phyloP scores from a whole-genome alignment of 2,797 vertebrate species.

The Lepus oiostolus region DNA sequence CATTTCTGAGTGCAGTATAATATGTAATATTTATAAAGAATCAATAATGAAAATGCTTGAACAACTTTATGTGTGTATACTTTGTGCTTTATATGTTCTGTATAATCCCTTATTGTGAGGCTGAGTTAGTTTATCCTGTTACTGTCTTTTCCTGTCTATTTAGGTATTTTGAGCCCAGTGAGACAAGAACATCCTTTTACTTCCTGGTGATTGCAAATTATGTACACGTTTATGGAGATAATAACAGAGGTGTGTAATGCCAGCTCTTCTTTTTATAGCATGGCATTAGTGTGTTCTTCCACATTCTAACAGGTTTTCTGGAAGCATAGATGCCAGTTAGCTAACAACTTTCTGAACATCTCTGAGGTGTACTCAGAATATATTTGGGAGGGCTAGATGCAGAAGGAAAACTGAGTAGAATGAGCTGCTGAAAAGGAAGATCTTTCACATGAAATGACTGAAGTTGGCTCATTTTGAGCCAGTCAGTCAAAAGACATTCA shows the following conservation, averaged over 20 bases:
- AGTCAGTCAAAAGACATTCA: not conserved
- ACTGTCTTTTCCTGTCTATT: not conserved
- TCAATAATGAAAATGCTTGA: constrained; percentile 3
- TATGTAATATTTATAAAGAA: constrained; percentile 27
- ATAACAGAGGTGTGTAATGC: constrained; percentile 17
- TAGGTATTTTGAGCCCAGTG: constrained; percentile 24
- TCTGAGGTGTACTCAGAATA: constrained; percentile 9
- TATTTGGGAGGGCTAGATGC: not conserved
- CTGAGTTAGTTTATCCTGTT: constrained; percentile 3
- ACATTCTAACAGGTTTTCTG: not conserved
- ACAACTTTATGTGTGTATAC: not conserved
- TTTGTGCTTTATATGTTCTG: not conserved
- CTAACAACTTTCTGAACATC: not conserved
- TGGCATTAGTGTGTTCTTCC: not conserved
- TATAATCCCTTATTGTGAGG: not conserved
- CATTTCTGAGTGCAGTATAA: not conserved
- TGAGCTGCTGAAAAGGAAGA: not conserved
- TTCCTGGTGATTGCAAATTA: constrained; percentile 13
- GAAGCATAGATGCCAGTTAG: constrained; percentile 12
- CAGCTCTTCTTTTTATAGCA: constrained; percentile 12
- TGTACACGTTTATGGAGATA: not conserved
- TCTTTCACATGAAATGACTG: not conserved
- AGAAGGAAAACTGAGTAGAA: constrained; percentile 37
- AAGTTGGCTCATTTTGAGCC: not conserved
- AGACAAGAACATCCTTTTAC: not conserved